Evolutionary conservation across 2,797 vertebrate genomes (phyloP).

Genomic region (Malacoraja senta): DNA sequence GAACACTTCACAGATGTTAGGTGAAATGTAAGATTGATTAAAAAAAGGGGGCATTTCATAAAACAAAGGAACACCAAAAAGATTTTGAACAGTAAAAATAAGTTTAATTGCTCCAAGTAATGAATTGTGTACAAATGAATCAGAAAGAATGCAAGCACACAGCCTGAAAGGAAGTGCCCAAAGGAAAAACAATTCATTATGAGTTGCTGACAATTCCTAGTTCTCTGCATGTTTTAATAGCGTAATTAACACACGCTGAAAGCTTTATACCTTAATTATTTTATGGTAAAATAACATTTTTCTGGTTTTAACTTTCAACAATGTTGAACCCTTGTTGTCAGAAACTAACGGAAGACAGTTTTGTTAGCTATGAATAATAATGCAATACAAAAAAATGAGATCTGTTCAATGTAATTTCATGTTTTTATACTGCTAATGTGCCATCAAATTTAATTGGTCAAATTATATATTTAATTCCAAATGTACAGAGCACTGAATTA

Average conservation of each 20-base stretch:
- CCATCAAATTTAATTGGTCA: not conserved
- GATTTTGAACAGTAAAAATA: constrained; percentile 15
- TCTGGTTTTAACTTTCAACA: constrained; percentile 4
- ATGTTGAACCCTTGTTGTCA: not conserved
- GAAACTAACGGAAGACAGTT: not conserved
- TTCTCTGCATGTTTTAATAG: constrained; percentile 11
- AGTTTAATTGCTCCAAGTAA: constrained; percentile 19
- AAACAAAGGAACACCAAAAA: not conserved
- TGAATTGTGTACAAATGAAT: not conserved
- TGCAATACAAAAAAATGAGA: no score
- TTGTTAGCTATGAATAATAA: constrained; percentile 1
- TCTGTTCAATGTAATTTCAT: no score
- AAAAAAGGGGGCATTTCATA: not conserved
- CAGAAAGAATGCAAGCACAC: not conserved
- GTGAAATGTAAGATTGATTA: not conserved
- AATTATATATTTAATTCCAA: constrained; percentile 31
- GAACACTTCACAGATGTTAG: constrained; percentile 1
- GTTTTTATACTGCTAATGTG: not conserved
- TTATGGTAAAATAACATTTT: not conserved
- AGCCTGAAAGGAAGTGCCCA: not conserved
- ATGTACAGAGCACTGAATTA: not conserved
- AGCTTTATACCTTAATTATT: not conserved
- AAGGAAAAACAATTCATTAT: not conserved
- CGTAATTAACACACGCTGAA: not conserved
- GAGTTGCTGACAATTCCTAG: not conserved